Evolutionary conservation across 2,113 vertebrate genomes (phyloP).

Genomic region (Cololabis saira): DNA sequence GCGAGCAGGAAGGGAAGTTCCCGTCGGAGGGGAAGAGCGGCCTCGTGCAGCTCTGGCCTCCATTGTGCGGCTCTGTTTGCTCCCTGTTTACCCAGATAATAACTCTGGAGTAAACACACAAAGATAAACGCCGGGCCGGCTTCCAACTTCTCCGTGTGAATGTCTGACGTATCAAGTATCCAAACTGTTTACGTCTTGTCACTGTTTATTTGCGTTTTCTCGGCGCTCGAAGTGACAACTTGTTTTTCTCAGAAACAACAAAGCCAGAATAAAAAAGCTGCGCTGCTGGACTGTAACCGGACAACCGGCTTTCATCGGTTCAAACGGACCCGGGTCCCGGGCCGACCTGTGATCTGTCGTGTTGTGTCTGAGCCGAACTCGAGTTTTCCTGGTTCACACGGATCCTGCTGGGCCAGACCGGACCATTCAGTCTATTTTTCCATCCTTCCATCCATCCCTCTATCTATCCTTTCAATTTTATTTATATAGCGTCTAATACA

Average conservation of each 20-base stretch:
- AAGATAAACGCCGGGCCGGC: conserved; percentile 61
- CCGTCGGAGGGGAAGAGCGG: conserved; percentile 71
- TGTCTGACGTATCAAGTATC: conserved; percentile 48
- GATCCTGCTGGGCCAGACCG: conserved; percentile 48
- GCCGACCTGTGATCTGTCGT: conserved; percentile 67
- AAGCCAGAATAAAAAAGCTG: conserved; percentile 22
- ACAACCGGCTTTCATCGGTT: conserved; percentile 67
- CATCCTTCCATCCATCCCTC: no score
- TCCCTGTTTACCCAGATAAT: conserved; percentile 66
- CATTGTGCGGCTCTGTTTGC: conserved; percentile 48
- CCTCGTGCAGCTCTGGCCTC: no score
- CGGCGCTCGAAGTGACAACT: conserved; percentile 3
- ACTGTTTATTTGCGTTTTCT: conserved; percentile 57
- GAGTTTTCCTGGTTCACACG: conserved; percentile 76
- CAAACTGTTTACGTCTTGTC: conserved; percentile 46
- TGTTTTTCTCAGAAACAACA: conserved; percentile 46
- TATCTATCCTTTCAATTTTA: no score
- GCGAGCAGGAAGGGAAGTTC: conserved; percentile 80
- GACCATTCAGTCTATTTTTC: no score
- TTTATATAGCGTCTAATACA: no score
- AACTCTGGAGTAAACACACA: conserved; percentile 55
- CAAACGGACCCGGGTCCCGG: conserved; percentile 51
- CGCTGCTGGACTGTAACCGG: conserved; percentile 70
- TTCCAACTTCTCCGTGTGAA: conserved; percentile 46
- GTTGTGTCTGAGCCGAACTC: conserved; percentile 58